Percentiles rank a stretch among this genome's conserved stretches.
These are phyloP conservation scores for Dipodomys ordii DNA, from an alignment of 2,113 vertebrate genomes.

Conservation along the genomic window DNA sequence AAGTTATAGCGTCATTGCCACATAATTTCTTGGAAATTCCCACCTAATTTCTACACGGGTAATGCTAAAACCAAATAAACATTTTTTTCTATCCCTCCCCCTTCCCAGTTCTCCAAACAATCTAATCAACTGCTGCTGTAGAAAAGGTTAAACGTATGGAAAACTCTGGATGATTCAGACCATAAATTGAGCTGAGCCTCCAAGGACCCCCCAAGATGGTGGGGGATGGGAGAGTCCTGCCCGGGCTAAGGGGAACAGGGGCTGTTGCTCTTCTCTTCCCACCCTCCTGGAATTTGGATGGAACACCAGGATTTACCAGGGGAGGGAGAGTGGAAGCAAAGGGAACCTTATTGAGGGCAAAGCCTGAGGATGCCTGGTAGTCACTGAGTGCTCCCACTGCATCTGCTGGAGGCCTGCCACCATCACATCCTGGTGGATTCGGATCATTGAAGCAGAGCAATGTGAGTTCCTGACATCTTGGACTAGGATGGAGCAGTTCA, in stretches of 20 bases:
- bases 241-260: neutral
- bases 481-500: conserved; percentile 29
- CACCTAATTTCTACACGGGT: conserved; percentile 61
- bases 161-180: conserved; percentile 9
- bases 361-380: neutral
- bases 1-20: conserved; percentile 47
- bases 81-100: neutral
- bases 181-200: neutral
- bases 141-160: neutral
- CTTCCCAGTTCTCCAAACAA: neutral
- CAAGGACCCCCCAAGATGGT: neutral
- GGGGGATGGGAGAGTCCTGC: neutral
- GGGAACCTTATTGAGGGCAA: too few relatives aligned
- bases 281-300: neutral
- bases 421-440: neutral
- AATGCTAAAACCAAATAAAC: conserved; percentile 56
- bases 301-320: neutral
- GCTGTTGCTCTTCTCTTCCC: neutral
- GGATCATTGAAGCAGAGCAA: neutral
- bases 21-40: conserved; percentile 67
- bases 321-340: neutral
- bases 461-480: neutral
- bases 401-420: neutral
- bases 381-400: too few relatives aligned
- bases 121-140: neutral